These are phyloP conservation scores for Augochlora pura DNA, from an alignment of 1,140 invertebrate genomes.

Conservation along the genomic window DNA sequence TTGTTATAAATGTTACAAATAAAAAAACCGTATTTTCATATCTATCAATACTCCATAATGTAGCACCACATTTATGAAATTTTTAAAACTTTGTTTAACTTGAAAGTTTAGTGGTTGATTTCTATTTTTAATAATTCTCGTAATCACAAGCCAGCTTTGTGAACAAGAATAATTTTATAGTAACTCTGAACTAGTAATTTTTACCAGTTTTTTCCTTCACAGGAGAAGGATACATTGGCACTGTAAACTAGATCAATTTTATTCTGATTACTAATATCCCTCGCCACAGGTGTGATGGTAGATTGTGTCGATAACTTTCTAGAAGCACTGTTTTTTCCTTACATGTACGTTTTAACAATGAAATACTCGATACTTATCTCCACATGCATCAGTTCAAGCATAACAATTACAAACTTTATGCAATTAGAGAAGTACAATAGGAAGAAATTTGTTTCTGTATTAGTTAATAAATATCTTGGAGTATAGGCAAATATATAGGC, in stretches of 20 bases:
- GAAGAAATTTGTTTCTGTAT: slow-evolving; percentile 44
- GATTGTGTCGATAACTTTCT: slow-evolving; percentile 10
- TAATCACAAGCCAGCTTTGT: slow-evolving; percentile 13
- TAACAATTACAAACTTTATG: slow-evolving; percentile 50
- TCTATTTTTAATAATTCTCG: neutral
- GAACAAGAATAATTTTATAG: slow-evolving; percentile 9
- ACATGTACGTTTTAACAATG: slow-evolving; percentile 22
- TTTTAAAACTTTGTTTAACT: slow-evolving; percentile 3
- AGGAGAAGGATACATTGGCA: slow-evolving; percentile 22
- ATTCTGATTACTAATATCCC: slow-evolving; percentile 1
- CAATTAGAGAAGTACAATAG: slow-evolving; percentile 54
- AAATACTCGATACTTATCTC: slow-evolving; percentile 11
- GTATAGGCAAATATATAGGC: slow-evolving; percentile 42
- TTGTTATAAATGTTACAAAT: neutral
- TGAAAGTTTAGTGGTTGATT: neutral
- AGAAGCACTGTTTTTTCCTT: neutral
- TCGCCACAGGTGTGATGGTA: neutral
- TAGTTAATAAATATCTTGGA: slow-evolving; percentile 37
- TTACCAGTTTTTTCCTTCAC: neutral
- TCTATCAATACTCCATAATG: slow-evolving; percentile 18
- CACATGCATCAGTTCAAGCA: slow-evolving; percentile 42
- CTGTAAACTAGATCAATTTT: slow-evolving; percentile 21
- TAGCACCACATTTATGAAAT: slow-evolving; percentile 18
- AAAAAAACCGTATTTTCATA: slow-evolving; percentile 14
- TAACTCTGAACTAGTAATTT: neutral